Evolutionary conservation across 2,888 invertebrate genomes (phyloP), one percentile per base, ranked within the genome.

Genomic region (Phoronis australis): DNA sequence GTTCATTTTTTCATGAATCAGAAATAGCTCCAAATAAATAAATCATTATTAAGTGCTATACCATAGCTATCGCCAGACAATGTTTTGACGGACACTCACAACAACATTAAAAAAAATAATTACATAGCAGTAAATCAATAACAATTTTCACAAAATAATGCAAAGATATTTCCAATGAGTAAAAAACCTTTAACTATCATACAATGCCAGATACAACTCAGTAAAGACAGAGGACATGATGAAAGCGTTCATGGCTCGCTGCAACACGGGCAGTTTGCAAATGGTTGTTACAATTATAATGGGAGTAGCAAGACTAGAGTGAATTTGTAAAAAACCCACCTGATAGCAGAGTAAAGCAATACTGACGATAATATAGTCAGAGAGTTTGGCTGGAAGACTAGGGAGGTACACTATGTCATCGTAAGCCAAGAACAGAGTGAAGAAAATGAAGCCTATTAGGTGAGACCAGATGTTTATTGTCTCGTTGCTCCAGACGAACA

Each of bases 381-480:
- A 81, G 51, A 86, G 73, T 1, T 87, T 85, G 12, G 90, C 90
- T 61, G 88, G 63, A 35, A 87, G 55, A 84, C 84, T 69, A 25
- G 78, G 79, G 39, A 92, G 82, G 6, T 68, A 65, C 37, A 73
- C 61, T 40, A 77, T 64, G 83, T 84, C 68, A 74, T 93, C 93
- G 66, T 90, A 88, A 52, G 92, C 81, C 22, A 91, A 88, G 60
- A 94, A 80, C 44, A 86, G 85, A 52, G 90, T 80, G 69, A 96
- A 88, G 47, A 94, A 60, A 39, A 78, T 56, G 55, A 78, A 79
- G 38, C 81, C 81, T 24, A 77, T 52, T 9, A 96, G 81, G 75
- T 96, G 96, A 41, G 91, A 91, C 96, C 96, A 96, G 71, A 96
- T 94, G 73, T 96, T 96, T 73, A 96, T 84, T 1, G 94, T 95